Evolutionary conservation across 2,113 vertebrate species (phyloP), one percentile per base, ranked within the genome.

Genomic region (Datnioides undecimradiatus): DNA sequence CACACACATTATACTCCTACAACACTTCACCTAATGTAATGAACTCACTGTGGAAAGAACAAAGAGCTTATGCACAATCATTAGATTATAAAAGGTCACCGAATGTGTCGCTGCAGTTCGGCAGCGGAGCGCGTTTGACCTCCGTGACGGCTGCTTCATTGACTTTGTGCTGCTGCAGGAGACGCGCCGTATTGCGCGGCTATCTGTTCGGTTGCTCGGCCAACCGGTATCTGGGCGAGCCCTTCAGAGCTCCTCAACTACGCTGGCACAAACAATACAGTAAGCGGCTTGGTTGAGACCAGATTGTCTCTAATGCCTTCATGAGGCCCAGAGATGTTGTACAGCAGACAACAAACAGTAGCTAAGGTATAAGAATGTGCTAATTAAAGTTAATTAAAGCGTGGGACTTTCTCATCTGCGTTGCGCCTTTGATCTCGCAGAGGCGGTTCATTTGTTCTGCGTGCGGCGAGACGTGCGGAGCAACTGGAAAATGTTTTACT

Each of bases 361-460:
- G 84, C 79, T 45, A 81, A 51, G 83, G 40, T 72, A 41, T 58
- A 76, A 34, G 68, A 89, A 86, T 90, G 81, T 48, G 55, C 36
- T 78, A 85, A 90, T 91, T 81, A 84, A 55, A 79, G 63, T 48
- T 54, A 60, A 90, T 84, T 71, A 83, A 79, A 85, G 67, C 70
- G 16, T 3, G 23, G 38, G 25, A 43, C 25, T 63, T 46, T 57
- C 48, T 52, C 70, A 25, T 62, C 21, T 8, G 33, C 11, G 40
- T 31, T 46, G 13, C 6, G 9, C 8, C 67, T 75, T 77, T 84
- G 45, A 65, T 70, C 58, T 80, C 48, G 45, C n/a, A 46, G 23
- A 71, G 49, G 49, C 41, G 49, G 55, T 7, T 68, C 48, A 80
- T 81, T 25, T 69, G 58, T 74, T 43, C 63, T 65, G 78, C 52